Percentiles rank a stretch among this genome's conserved stretches.
Evolutionary conservation across 2,888 invertebrate species (phyloP).

Genomic region (Therioaphis trifolii): DNA sequence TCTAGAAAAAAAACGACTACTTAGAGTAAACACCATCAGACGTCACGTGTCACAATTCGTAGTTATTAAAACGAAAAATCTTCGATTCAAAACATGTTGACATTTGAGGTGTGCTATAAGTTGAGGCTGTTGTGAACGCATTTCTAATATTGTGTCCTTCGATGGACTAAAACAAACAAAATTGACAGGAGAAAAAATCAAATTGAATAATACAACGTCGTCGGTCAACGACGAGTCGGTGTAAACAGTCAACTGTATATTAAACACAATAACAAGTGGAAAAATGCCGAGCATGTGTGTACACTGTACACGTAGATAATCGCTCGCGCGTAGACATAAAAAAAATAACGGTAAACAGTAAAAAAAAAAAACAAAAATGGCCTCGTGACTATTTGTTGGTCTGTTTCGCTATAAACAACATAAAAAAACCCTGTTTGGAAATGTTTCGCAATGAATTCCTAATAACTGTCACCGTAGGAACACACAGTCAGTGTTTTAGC

Average conservation of each 20-base stretch:
- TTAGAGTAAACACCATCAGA: no score
- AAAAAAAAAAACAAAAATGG: slow-evolving; percentile 37
- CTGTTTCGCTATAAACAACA: neutral
- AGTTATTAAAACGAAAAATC: no score
- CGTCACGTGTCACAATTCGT: no score
- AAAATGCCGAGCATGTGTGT: neutral
- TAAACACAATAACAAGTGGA: neutral
- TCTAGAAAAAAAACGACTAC: no score
- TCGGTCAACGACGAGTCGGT: neutral
- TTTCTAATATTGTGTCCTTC: slow-evolving; percentile 19
- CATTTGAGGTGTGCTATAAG: no score
- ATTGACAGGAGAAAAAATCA: slow-evolving; percentile 25
- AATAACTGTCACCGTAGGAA: neutral
- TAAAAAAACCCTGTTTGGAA: neutral
- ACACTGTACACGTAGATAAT: no score
- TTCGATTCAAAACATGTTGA: neutral
- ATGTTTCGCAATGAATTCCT: slow-evolving; percentile 26
- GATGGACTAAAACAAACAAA: no score
- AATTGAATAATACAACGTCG: neutral
- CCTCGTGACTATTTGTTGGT: slow-evolving; percentile 7
- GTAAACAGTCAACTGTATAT: slow-evolving; percentile 14
- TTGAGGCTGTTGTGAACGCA: no score
- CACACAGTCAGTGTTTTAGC: no score
- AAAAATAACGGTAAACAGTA: slow-evolving; percentile 47
- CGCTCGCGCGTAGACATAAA: no score